Evolutionary conservation across 2,113 vertebrate genomes (phyloP).

Genomic region (Ctenodactylus gundi): DNA sequence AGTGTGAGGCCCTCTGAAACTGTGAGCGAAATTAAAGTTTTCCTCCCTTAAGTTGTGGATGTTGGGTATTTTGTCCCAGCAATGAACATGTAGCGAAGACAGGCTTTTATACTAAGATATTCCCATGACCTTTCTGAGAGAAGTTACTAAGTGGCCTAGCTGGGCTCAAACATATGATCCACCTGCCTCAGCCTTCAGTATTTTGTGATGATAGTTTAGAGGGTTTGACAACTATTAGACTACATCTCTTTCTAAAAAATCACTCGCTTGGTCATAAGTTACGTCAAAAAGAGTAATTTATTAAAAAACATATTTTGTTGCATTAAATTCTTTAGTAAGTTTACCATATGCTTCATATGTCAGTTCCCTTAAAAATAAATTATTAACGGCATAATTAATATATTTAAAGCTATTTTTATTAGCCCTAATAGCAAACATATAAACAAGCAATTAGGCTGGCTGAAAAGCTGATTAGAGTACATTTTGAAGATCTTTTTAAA

Average conservation of each 20-base stretch:
- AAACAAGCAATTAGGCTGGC: neutral
- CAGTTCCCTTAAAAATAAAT: neutral
- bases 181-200: neutral
- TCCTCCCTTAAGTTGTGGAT: too few species aligned
- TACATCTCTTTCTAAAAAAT: neutral
- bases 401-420: neutral
- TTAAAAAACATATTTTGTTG: neutral
- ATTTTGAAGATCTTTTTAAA: neutral
- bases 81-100: too few species aligned
- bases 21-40: too few species aligned
- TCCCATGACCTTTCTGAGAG: neutral
- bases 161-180: neutral
- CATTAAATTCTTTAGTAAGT: too few species aligned
- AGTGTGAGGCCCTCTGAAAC: too few species aligned
- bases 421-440: neutral
- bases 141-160: neutral
- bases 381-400: neutral
- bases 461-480: neutral
- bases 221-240: neutral
- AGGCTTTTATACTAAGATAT: neutral
- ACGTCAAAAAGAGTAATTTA: neutral
- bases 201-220: neutral
- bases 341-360: neutral
- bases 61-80: too few species aligned
- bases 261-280: neutral